Evolutionary conservation across 2,113 vertebrate species (phyloP), one percentile per base, ranked within the genome.

Genomic region (Neolamprologus devosi): DNA sequence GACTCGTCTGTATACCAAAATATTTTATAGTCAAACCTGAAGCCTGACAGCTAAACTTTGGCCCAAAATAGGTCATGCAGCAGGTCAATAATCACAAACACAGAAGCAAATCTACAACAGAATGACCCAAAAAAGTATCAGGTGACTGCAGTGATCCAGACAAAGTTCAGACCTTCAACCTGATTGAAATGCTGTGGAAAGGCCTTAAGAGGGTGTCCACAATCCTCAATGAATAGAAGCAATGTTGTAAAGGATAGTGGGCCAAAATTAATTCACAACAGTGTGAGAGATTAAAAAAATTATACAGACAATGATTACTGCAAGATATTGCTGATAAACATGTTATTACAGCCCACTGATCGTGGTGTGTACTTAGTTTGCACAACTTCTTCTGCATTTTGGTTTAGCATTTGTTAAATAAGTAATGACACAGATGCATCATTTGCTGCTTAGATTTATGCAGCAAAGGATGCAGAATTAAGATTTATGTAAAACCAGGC

Each of bases 281-380:
- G 26, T 47, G 14, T 75, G 9, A 75, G 14, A 28, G 42, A 75
- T 16, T 47, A 0, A 75, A 28, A 47, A 73, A 75, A 47, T 1
- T 4, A 11, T 47, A 47, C 23, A 28, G 70, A 75, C 42, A 75
- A 75, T 28, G 23, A 47, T 47, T 75, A 19, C 16, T 47, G 23
- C 2, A 0, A 47, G 23, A 10, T 19, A 75, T 49, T 75, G 42
- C 16, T 19, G 0, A 5, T 49, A 3, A 75, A 30, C 14, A 45
- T 2, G 70, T 28, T 75, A 28, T 47, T 49, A 49, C 23, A 75
- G 10, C 16, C 23, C 1, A 30, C 3, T 75, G 23, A 47, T 8
- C 23, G 1, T 28, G 3, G 16, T 28, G 23, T 28, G 16, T 19
- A 19, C 23, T 49, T 30, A 75, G 70, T 49, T 75, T 60, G 57